These are phyloP conservation scores for Sinhomidia bicolor DNA, from an alignment of 2,888 invertebrate genomes.

Conservation along the genomic window DNA sequence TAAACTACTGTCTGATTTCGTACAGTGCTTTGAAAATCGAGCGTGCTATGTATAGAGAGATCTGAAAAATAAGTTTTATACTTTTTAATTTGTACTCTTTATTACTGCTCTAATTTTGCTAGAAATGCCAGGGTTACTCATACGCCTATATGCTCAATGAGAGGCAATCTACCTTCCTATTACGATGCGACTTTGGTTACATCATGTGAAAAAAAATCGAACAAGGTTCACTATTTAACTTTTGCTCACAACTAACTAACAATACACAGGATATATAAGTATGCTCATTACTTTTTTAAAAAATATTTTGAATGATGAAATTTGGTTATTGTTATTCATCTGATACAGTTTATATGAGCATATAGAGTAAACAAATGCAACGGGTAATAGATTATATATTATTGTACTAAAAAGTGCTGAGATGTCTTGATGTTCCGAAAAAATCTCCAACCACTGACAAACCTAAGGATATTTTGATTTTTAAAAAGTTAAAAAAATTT, in stretches of 20 bases:
- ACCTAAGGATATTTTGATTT: no score
- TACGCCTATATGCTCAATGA: background rate
- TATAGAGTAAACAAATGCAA: background rate
- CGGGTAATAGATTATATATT: background rate
- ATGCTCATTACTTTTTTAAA: background rate
- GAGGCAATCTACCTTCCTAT: background rate
- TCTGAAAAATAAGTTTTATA: background rate
- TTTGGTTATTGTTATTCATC: background rate
- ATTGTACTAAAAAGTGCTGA: background rate
- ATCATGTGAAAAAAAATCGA: no score
- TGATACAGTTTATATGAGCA: background rate
- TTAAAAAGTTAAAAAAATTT: no score
- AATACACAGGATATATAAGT: background rate
- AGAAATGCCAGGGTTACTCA: background rate
- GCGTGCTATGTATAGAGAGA: background rate
- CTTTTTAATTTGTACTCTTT: background rate
- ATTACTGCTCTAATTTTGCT: background rate
- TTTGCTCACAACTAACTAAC: no score
- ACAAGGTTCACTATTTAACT: no score
- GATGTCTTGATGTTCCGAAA: background rate
- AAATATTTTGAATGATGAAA: background rate
- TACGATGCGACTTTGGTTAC: background rate
- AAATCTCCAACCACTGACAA: constrained; percentile 10
- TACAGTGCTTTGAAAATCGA: background rate
- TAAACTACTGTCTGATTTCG: constrained; percentile 3